A percentile compares a stretch with the other conserved stretches of the same genome.
These are phyloP conservation scores for Vireo griseus DNA, from an alignment of 2,797 vertebrate genomes.

Conservation along the genomic window DNA sequence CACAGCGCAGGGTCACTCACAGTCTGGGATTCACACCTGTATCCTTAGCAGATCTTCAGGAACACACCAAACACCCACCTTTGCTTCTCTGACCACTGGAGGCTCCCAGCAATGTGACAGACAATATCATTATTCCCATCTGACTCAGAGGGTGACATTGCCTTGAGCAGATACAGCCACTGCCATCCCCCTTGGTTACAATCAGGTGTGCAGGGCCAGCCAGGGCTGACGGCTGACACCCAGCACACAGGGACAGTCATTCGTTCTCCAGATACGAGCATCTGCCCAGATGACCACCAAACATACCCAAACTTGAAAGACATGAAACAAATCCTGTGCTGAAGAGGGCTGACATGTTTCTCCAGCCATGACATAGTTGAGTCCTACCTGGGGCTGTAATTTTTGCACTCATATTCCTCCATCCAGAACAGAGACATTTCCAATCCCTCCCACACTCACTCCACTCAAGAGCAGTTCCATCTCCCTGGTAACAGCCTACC, in stretches of 20 bases:
- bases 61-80: not conserved
- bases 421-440: not conserved
- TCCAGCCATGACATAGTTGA: accelerated
- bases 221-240: not conserved
- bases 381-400: accelerated
- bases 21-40: not conserved
- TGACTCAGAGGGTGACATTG: accelerated
- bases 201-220: not conserved
- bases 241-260: not conserved
- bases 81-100: not conserved
- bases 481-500: not conserved
- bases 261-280: accelerated
- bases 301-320: not conserved
- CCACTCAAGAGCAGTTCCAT: not conserved
- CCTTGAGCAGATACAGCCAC: not conserved
- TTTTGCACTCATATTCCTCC: not conserved
- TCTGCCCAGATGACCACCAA: not conserved
- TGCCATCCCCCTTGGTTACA: accelerated
- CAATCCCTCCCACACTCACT: not conserved
- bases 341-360: not conserved
- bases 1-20: not conserved
- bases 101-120: not conserved
- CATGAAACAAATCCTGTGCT: not conserved
- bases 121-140: not conserved
- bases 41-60: not conserved